Evolutionary conservation across 2,797 vertebrate genomes (phyloP), one percentile per base, ranked within the genome.

Genomic region (Yasuhikotakia modesta): DNA sequence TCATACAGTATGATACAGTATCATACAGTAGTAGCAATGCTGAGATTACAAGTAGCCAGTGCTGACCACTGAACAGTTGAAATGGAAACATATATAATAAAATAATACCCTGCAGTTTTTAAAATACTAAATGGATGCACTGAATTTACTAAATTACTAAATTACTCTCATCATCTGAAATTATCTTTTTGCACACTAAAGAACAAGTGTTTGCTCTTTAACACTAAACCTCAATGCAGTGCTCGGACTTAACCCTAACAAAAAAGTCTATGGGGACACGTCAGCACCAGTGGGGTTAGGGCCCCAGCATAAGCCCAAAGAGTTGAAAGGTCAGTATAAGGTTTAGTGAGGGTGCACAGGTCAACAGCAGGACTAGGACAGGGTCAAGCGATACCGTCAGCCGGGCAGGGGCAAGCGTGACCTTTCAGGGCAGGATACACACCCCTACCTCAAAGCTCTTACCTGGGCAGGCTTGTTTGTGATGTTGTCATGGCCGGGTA

Each of bases 381-480:
- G 80, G 87, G 89, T 90, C 89, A 90, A 87, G 84, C 91, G 60
- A 79, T 35, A 57, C 79, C 67, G 64, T 76, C 72, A 73, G 83
- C 67, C 83, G 76, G 75, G 71, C 81, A 50, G 50, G 78, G 71
- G 71, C 60, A 79, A 80, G 69, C 64, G 10, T 71, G 61, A 83
- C 71, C 74, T 76, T 76, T 48, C 32, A 2, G 35, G 65, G 77
- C 67, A 65, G 58, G 70, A 73, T 32, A 70, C 64, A 22, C 76
- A n/a, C 82, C 76, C 52, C 75, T 46, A 60, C 67, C 73, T 67
- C 66, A 73, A 76, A 12, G 76, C 91, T 80, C 92, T 93, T 98
- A 98, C 97, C 95, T 96, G 94, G 77, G 94, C 92, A 0, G 93
- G 92, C 90, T 96, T 97, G 94, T 95, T 95, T 92, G 91, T 73